Evolutionary conservation across 1,140 invertebrate species (phyloP).

Genomic region (Drosophila mauritiana): DNA sequence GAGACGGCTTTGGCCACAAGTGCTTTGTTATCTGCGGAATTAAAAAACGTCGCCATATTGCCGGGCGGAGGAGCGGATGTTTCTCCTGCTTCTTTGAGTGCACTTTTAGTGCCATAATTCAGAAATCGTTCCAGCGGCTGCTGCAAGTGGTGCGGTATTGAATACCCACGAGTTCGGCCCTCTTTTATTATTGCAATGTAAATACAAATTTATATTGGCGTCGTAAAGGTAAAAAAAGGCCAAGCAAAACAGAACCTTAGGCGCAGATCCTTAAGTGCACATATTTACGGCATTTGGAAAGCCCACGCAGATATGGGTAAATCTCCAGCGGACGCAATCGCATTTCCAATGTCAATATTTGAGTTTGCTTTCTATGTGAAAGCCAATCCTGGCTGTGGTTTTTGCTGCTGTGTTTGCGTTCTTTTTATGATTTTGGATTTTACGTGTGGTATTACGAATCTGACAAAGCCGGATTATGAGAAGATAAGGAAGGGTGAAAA

Average conservation of each 20-base stretch:
- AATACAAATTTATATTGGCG: slow-evolving; percentile 84
- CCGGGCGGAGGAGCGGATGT: slow-evolving; percentile 34
- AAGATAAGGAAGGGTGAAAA: not conserved
- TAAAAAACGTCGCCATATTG: slow-evolving; percentile 80
- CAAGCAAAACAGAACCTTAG: slow-evolving; percentile 51
- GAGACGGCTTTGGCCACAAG: slow-evolving; percentile 51
- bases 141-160: slow-evolving; percentile 28
- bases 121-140: slow-evolving; percentile 63
- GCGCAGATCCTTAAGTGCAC: slow-evolving; percentile 66
- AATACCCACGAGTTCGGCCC: slow-evolving; percentile 13
- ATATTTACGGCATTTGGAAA: slow-evolving; percentile 14
- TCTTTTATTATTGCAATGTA: slow-evolving; percentile 75
- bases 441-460: slow-evolving; percentile 50
- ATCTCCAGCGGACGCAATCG: slow-evolving; percentile 61
- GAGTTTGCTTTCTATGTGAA: slow-evolving; percentile 81
- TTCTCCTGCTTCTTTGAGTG: slow-evolving; percentile 58
- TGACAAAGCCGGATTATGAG: slow-evolving; percentile 18
- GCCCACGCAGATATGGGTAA: slow-evolving; percentile 11
- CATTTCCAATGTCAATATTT: slow-evolving; percentile 82
- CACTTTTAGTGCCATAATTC: slow-evolving; percentile 81
- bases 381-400: slow-evolving; percentile 58
- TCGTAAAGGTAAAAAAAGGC: slow-evolving; percentile 72
- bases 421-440: slow-evolving; percentile 74
- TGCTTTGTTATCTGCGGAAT: slow-evolving; percentile 79
- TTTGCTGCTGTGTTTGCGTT: slow-evolving; percentile 39